Evolutionary conservation across 2,888 invertebrate species (phyloP), one percentile per base, ranked within the genome.

Genomic region (Hypomecis atomaria): DNA sequence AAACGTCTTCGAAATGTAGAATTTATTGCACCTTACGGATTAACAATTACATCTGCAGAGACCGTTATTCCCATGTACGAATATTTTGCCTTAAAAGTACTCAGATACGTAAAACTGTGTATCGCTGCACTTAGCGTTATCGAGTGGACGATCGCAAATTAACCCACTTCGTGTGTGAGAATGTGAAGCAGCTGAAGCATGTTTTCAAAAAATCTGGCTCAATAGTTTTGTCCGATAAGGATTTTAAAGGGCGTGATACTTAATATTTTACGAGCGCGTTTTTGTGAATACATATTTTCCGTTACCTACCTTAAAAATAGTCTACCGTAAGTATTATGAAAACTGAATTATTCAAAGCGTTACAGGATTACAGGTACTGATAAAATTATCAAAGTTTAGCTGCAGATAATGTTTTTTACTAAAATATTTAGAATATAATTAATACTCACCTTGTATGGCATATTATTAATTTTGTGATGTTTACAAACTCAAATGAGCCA

Each of bases 111-210:
- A 62, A 70, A 69, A n/a, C 54, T 54, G 59, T 56, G 58, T 62
- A 56, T 50, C 55, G 54, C 40, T 64, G 69, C 69, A 71, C 69
- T 72, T 70, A 71, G 76, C 69, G 75, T 82, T 84, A 83, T 84
- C 83, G 71, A 59, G 61, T 48, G 66, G 65, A 55, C 73, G 70
- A 76, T 78, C 75, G 72, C 72, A 67, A 76, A 77, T 80, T 83
- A 79, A 81, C 84, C 83, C 71, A 84, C 73, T 78, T 84, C 64
- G 53, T 56, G 74, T 72, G 70, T 71, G 78, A 78, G 78, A 78
- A 70, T 72, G 69, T 55, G 49, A 69, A 70, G 64, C 71, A 59
- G 47, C 65, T 63, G 38, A 23, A 23, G 23, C 23, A 23, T 23
- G 50, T 71, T 70, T 70, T 73, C 66, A 69, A 65, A 62, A 62